Base-by-base conservation (phyloP, 2,888 invertebrate species). In the Cacoxenus indagator region DNA sequence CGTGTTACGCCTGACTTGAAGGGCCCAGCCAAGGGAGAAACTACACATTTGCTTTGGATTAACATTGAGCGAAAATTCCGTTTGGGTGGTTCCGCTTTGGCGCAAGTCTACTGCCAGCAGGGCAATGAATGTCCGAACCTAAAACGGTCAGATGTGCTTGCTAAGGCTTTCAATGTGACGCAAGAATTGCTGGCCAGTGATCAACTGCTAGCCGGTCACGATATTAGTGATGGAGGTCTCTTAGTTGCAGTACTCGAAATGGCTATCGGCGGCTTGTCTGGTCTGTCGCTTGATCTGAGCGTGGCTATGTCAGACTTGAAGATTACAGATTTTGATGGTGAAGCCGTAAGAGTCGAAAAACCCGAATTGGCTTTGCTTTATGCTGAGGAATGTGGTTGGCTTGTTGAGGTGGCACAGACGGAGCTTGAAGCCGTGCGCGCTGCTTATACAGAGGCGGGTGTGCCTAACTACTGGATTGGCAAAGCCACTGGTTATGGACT, bases 201-300 rank as follows among this genome's bases (percentile, higher is more conserved):
- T 0, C 78, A 84, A 67, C 65, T 88, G 1, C 75, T 93, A 43
- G 91, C 98, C 4, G 98, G 98, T 0, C 99, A 99, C 86, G 99
- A 99, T 87, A 91, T 99, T 4, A 98, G 98, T 85, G 99, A 99
- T 89, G 99, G 99, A 24, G 99, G 99, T 31, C 90, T 99, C 37
- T 90, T 99, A 51, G 95, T 95, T 0, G 95, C 96, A 77, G 87
- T 96, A 0, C 85, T 99, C 69, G 99, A 99, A 89, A 98, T 99
- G 98, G 94, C 95, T n/a, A 96, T 99, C 85, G 97, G 93, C 68
- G 98, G 98, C 45, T 89, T 97, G 69, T 92, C 94, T 76, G 97
- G 97, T 0, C 82, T 97, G 17, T 89, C 91, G 17, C 85, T 95
- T 0, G 90, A 93, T 73, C 84, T 95, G 19, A 87, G 88, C 0